Evolutionary conservation across 2,113 vertebrate genomes (phyloP), one percentile per base, ranked within the genome.

Genomic region (Diadophis punctatus): DNA sequence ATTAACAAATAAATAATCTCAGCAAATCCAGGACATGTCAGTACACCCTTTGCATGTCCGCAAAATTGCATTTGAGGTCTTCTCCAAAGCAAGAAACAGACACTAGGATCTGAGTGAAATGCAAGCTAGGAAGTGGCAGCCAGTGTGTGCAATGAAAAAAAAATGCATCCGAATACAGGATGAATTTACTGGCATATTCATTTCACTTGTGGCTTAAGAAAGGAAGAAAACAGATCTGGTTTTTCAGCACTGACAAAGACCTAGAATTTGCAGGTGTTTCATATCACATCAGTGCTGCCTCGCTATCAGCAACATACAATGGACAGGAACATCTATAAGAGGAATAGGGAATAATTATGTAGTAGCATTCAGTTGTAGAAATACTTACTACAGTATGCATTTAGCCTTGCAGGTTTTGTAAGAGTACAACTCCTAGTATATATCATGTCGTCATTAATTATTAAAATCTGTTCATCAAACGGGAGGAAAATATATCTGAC

Each of bases 361-460:
- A 22, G 18, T 80, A 80, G 18, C 18, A 80, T 80, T 80, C n/a
- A 80, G 34, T 80, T 80, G 34, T 39, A 39, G 18, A 80, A 22
- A 80, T 80, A 80, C 14, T 74, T 74, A 74, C 8, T 10, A 80
- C 34, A 43, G 18, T 80, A 80, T 43, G 20, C 74, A 80, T 80
- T 43, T 80, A 80, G 34, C 74, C 34, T 43, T 43, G 74, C 34
- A 80, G 34, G 18, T 80, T 80, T 80, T 80, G 18, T 43, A 80
- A 80, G 18, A 80, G 8, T 80, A 43, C 0, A 43, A 9, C 34
- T 43, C 18, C 18, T 18, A 80, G 14, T 34, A 39, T 80, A 80
- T 39, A 74, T 74, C 87, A 92, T 94, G 86, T 91, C 53, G n/a
- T 53, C 2, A 27, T 94, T 16, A 52, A 7, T 93, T 95, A n/a